Evolutionary conservation across 2,113 vertebrate genomes (phyloP), one percentile per base, ranked within the genome.

Genomic region (Cervus canadensis): DNA sequence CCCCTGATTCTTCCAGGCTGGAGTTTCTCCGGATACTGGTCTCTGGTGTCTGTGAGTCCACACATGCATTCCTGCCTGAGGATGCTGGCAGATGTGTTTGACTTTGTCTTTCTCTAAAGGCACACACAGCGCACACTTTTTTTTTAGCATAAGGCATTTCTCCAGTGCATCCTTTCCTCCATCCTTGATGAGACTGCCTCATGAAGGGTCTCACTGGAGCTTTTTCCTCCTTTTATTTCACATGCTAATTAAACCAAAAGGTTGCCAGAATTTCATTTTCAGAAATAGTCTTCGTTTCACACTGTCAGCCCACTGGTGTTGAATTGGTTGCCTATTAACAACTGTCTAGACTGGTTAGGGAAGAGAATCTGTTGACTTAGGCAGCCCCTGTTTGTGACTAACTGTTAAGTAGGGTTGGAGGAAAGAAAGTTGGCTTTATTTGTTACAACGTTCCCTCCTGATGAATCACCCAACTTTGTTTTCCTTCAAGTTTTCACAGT

Each of bases 311-410:
- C 6, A 0, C 94, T 96, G 74, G 96, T 98, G 87, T 98, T 97
- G 96, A 98, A 98, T 98, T 1, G 2, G 98, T 98, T 98, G 98
- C 97, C 33, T 98, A 96, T 99, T 99, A 98, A 97, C 98, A 98
- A 96, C 98, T 97, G 98, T 98, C 98, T 98, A 98, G 98, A 98
- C 98, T 98, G 98, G 98, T 98, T 98, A 94, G 98, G 97, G 93
- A 19, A 98, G 98, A 97, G 98, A 98, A 98, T 99, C 98, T 99
- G 98, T 99, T 98, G 99, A 98, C 98, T 98, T 91, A 99, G 98
- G 98, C 98, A 98, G 96, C 64, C 96, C 96, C 97, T 99, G 96
- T 76, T 97, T 98, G 98, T 98, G 98, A 99, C 98, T 98, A 98
- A 98, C 96, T 96, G 95, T 87, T 96, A 83, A 85, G 82, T 87